Evolutionary conservation across 2,113 vertebrate genomes (phyloP), one percentile per base, ranked within the genome.

Genomic region (Rallus limicola): DNA sequence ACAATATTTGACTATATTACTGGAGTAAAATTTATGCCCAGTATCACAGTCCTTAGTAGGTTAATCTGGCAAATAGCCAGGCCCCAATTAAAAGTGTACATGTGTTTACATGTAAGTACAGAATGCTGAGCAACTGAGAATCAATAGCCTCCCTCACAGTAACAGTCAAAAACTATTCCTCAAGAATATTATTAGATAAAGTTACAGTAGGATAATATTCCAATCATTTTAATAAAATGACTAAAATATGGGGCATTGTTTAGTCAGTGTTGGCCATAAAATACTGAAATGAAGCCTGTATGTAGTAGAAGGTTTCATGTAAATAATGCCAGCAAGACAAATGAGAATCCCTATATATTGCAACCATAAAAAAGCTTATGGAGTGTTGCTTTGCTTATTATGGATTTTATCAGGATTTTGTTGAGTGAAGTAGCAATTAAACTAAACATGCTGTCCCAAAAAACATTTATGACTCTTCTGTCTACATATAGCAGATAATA

Each of bases 271-370:
- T 69, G 46, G n/a, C 68, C 46, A 50, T 78, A 83, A 90, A 90
- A 74, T 70, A 78, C 72, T 74, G 92, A 86, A 96, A 91, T 92
- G 33, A 62, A 67, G 17, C 42, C n/a, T 86, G 13, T 55, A 50
- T 33, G 71, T 16, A 72, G 34, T 38, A 77, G 55, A 56, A 69
- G 28, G 23, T 59, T 82, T 94, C 34, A 36, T 80, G 34, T 89
- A 92, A 97, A 86, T 88, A 96, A 74, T 74, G 59, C 40, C 82
- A 90, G 79, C 70, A 92, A 82, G 85, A 94, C 24, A 93, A 94
- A 77, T 67, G 86, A n/a, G 31, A 90, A 86, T 55, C 36, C 56
- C 67, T 70, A 23, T 48, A 58, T 74, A 83, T 18, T 88, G n/a
- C 68, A 88, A 52, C 25, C 63, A 88, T 93, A 46, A 29, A 92